Evolutionary conservation across 2,113 vertebrate genomes (phyloP).

Genomic region (Mustelus asterias): DNA sequence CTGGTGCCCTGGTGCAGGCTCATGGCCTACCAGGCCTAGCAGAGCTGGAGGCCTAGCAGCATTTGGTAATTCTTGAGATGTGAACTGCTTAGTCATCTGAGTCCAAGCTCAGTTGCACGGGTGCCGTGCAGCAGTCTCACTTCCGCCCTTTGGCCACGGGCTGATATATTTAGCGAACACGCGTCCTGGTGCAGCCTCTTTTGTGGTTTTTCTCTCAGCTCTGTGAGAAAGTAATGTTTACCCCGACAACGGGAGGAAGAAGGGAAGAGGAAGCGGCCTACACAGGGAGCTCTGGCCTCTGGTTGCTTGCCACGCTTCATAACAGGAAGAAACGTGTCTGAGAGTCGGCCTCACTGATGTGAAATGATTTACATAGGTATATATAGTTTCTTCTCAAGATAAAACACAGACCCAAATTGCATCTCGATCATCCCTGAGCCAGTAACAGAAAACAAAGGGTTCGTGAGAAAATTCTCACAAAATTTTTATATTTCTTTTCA

Average conservation of each 20-base stretch:
- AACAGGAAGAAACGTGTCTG: neutral
- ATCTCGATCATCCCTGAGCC: neutral
- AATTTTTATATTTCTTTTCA: neutral
- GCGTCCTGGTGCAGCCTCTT: slow-evolving; percentile 9
- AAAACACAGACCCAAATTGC: neutral
- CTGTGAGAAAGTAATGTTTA: slow-evolving; percentile 18
- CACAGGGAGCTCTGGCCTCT: neutral
- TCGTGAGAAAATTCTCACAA: neutral
- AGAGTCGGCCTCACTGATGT: no score
- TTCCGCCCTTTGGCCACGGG: neutral
- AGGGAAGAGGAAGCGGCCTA: neutral
- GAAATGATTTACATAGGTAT: neutral
- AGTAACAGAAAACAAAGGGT: neutral
- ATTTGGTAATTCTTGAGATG: neutral
- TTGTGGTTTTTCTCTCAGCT: slow-evolving; percentile 13
- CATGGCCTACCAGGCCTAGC: neutral
- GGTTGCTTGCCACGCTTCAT: neutral
- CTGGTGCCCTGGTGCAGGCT: neutral
- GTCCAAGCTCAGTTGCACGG: neutral
- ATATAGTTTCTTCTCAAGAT: neutral
- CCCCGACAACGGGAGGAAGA: neutral
- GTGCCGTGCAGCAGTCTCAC: slow-evolving; percentile 5
- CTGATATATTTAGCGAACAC: slow-evolving; percentile 25
- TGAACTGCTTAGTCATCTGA: slow-evolving; percentile 37
- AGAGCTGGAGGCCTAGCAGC: neutral